Evolutionary conservation across 2,888 invertebrate genomes (phyloP).

Genomic region (Lepetodrilus schrolli): DNA sequence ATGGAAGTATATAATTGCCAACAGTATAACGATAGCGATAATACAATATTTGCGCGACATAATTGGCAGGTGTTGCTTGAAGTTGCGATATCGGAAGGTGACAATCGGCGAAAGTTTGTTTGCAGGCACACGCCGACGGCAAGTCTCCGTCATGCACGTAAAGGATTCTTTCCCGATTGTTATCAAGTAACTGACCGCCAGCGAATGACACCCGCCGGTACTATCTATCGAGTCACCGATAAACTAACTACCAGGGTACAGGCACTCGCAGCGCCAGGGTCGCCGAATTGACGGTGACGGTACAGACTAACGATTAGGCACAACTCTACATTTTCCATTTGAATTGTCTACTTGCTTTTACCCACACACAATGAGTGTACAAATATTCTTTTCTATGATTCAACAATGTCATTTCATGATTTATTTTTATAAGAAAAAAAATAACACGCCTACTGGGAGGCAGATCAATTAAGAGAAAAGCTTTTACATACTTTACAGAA

Average conservation of each 20-base stretch:
- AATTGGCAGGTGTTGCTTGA: background rate
- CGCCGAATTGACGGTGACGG: constrained; percentile 19
- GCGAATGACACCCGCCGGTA: constrained; percentile 20
- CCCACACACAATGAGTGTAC: constrained; percentile 2
- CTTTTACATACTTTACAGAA: no score
- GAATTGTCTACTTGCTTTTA: background rate
- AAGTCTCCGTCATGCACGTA: constrained; percentile 23
- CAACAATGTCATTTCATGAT: constrained; percentile 6
- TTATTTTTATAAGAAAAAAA: no score
- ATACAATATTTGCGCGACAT: background rate
- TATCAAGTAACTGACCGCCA: background rate
- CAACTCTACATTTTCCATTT: background rate
- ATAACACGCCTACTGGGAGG: no score
- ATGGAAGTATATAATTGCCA: no score
- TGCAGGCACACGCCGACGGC: background rate
- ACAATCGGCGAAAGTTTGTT: background rate
- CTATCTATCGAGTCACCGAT: background rate
- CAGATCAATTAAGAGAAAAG: no score
- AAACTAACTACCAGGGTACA: constrained; percentile 6
- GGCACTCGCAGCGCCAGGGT: background rate
- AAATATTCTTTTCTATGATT: background rate
- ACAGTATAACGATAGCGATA: background rate
- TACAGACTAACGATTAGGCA: background rate
- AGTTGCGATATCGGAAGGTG: background rate
- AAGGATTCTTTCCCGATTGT: constrained; percentile 27